Conservation (phyloP, 2,797 vertebrate species). For the Lateolabrax maculatus region DNA sequence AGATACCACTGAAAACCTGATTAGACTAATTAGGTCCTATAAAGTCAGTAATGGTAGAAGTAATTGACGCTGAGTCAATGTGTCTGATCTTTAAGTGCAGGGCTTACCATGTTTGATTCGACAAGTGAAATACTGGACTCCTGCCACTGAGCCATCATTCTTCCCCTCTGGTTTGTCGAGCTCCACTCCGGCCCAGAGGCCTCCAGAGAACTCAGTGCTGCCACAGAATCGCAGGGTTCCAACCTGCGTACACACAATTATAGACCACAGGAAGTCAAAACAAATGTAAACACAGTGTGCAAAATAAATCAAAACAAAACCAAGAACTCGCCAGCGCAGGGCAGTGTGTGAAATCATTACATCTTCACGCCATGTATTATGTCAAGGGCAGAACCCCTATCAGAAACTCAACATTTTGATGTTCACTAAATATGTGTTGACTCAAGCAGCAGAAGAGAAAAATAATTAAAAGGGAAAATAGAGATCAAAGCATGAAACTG, state of each 20-base stretch:
- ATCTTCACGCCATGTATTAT: conserved; percentile 17
- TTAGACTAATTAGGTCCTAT: conserved; percentile 1
- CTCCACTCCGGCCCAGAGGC: conserved; percentile 97
- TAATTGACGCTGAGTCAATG: background rate
- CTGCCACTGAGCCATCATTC: conserved; percentile 95
- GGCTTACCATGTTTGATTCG: conserved; percentile 87
- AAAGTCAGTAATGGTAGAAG: background rate
- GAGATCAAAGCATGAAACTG: conserved; percentile 53
- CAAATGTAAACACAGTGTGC: background rate
- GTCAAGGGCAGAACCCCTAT: conserved; percentile 17
- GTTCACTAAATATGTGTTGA: conserved; percentile 18
- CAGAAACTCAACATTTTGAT: conserved; percentile 41
- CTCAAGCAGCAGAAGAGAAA: conserved; percentile 46
- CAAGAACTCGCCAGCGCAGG: background rate
- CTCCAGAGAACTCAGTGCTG: conserved; percentile 94
- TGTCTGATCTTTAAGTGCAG: background rate
- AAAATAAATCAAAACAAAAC: conserved; percentile 2
- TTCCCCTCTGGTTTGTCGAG: conserved; percentile 96
- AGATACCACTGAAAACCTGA: conserved; percentile 13
- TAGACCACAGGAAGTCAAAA: conserved; percentile 6
- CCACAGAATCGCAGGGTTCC: conserved; percentile 95
- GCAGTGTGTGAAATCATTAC: conserved; percentile 38
- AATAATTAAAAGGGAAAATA: conserved; percentile 52
- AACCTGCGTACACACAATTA: conserved; percentile 81
- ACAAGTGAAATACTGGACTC: conserved; percentile 95